Evolutionary conservation across 2,888 invertebrate species (phyloP), one percentile per base, ranked within the genome.

Genomic region (Tholera decimalis): DNA sequence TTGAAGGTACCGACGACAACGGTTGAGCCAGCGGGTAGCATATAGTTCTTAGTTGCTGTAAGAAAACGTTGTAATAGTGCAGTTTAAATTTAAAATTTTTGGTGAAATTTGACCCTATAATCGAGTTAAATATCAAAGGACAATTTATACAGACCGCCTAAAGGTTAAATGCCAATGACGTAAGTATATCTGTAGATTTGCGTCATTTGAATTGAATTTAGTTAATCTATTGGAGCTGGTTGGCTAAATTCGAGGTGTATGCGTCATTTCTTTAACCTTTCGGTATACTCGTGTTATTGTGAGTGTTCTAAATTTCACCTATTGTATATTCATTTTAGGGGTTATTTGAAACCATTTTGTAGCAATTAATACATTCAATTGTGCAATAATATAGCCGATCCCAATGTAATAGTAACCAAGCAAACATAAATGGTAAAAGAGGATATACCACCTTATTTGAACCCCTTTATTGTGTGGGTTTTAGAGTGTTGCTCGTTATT

Each of bases 1-100:
- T 96, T 97, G 85, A 96, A 96, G 0, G 97, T 97, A 0, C 95
- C 96, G 20, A 98, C 92, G 0, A 97, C 96, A 0, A 98, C 96
- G 0, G 98, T 97, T 11, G 96, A 92, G 22, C 97, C 97, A 72
- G 97, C 97, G n/a, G 98, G 98, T 3, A 98, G 85, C 0, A 96
- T 93, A 83, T 97, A 97, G 60, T 97, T 95, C 0, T 96, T 96
- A 2, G 97, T 97, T 2, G 91, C 97, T 97, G 85, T 43, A 53
- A 62, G 62, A 56, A 62, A 47, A 49, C 15, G n/a, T 18, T 26
- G 43, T 18, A 35, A 55, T 46, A 53, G n/a, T 50, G 24, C 9
- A 18, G 28, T 22, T 41, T 20, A 1, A 41, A 28, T 56, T 35
- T 20, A 24, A 28, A 18, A n/a, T 26, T 15, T 20, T 9, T 68